Percentiles rank a stretch among this genome's conserved stretches.
phyloP scores from a whole-genome alignment of 2,797 vertebrate species.

The Macropus fuliginosus region DNA sequence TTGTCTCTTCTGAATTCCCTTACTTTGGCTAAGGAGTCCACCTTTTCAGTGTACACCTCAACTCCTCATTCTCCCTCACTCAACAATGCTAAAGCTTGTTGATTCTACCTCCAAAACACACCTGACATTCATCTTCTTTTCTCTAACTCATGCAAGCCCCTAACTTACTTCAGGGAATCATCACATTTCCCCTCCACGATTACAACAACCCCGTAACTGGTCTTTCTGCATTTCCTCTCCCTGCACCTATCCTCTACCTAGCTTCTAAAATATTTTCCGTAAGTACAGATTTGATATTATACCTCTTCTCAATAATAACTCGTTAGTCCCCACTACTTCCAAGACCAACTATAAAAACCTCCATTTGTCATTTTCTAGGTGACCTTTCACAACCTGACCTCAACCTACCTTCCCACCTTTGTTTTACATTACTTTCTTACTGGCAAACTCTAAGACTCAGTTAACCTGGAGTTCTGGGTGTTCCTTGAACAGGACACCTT shows the following conservation, averaged over 20 bases:
- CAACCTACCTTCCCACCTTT: neutral
- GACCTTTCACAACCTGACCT: neutral
- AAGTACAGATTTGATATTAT: neutral
- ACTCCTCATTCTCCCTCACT: neutral
- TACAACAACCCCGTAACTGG: neutral
- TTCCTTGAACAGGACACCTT: neutral
- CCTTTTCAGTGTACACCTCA: neutral
- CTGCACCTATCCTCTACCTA: neutral
- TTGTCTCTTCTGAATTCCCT: neutral
- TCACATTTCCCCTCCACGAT: neutral
- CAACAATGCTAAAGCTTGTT: neutral
- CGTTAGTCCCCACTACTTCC: neutral
- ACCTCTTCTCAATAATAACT: neutral
- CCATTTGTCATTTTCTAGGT: neutral
- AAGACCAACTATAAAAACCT: neutral
- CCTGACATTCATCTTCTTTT: neutral
- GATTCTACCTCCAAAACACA: neutral
- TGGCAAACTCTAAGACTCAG: neutral
- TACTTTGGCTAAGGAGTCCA: neutral
- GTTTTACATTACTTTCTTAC: neutral
- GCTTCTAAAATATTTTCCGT: neutral
- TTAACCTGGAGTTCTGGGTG: neutral
- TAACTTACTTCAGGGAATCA: neutral
- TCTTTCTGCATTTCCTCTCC: neutral
- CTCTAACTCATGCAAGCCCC: neutral